Evolutionary conservation across 2,113 vertebrate genomes (phyloP).

Genomic region (Girardinichthys multiradiatus): DNA sequence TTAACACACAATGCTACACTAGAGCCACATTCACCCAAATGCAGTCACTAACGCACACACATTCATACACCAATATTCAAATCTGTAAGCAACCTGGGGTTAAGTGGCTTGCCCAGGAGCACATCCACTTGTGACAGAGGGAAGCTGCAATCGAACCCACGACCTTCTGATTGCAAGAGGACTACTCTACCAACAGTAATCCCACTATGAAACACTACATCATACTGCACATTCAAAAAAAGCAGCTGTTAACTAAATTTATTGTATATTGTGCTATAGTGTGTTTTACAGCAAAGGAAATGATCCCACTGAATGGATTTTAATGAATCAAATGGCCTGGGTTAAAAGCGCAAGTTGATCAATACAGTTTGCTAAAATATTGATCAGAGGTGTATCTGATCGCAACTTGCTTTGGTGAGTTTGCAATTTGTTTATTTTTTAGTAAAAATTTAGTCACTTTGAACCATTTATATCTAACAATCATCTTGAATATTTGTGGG

Average conservation of each 20-base stretch:
- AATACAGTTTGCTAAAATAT: too few relatives aligned
- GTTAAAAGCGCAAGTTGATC: neutral
- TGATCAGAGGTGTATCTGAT: neutral
- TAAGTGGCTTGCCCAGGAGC: too few relatives aligned
- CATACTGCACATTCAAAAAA: neutral
- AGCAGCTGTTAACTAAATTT: neutral
- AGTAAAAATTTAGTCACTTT: neutral
- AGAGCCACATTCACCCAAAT: neutral
- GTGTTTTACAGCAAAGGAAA: neutral
- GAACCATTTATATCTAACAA: neutral
- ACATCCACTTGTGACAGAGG: too few relatives aligned
- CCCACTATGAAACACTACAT: too few relatives aligned
- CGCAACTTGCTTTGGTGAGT: neutral
- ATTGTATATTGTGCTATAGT: neutral
- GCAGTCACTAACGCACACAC: too few relatives aligned
- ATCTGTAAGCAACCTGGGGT: too few relatives aligned
- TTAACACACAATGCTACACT: neutral
- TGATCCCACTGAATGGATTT: neutral
- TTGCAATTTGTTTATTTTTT: neutral
- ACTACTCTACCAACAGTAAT: too few relatives aligned
- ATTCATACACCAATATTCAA: too few relatives aligned
- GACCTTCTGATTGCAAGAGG: too few relatives aligned
- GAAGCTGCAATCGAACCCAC: too few relatives aligned
- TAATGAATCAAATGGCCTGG: neutral
- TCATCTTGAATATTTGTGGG: neutral